phyloP scores from a whole-genome alignment of 1,140 invertebrate species.

The Chironomus striatipennis region DNA sequence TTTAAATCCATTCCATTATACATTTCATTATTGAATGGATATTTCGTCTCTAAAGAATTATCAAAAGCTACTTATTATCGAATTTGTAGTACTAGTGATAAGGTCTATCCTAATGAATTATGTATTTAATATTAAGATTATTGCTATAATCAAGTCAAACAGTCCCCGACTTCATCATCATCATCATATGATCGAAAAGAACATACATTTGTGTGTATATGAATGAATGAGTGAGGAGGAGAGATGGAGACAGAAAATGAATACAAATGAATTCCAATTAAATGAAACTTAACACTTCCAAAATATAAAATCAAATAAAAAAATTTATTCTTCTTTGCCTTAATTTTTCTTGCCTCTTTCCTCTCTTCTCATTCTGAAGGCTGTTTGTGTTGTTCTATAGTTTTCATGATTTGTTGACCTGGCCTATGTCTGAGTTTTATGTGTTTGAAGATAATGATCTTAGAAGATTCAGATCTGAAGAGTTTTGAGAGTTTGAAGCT shows the following conservation, averaged over 20 bases:
- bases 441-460: too few species aligned
- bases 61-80: background rate
- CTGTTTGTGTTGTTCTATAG: background rate
- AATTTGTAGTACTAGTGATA: background rate
- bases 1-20: too few species aligned
- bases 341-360: background rate
- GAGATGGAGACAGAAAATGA: conserved; percentile 4
- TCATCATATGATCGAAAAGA: background rate
- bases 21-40: too few species aligned
- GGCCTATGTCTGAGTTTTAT: too few species aligned
- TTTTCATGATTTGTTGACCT: too few species aligned
- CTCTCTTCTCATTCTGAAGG: background rate
- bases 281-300: conserved; percentile 21
- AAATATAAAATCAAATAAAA: background rate
- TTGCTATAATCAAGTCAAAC: background rate
- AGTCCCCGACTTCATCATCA: background rate
- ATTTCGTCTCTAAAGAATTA: too few species aligned
- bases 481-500: too few species aligned
- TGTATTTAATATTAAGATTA: background rate
- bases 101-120: background rate
- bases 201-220: background rate
- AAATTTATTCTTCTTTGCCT: background rate
- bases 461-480: too few species aligned
- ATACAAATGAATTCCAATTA: conserved; percentile 24
- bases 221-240: background rate